Evolutionary conservation across 2,113 vertebrate genomes (phyloP).

Genomic region (Mungos mungo): DNA sequence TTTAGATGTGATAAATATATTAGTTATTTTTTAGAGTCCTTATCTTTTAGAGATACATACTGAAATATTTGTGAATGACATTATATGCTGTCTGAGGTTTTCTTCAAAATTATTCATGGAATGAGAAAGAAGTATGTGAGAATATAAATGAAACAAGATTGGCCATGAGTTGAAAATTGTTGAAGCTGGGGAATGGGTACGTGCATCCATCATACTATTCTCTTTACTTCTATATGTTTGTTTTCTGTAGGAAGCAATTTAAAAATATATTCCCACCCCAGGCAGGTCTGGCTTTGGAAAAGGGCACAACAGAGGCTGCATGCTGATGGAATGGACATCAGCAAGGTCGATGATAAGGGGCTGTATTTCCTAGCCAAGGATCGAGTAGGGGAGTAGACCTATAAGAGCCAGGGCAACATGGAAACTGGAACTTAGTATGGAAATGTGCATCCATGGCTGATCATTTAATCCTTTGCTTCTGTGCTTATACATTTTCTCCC

Average conservation of each 20-base stretch:
- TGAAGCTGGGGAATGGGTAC: background rate
- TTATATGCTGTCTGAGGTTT: background rate
- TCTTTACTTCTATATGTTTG: background rate
- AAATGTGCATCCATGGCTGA: background rate
- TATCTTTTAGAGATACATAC: background rate
- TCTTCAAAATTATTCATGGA: background rate
- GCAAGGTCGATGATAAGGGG: background rate
- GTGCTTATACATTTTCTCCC: background rate
- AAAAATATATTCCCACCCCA: background rate
- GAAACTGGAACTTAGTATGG: background rate
- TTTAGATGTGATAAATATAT: background rate
- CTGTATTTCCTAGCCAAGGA: background rate
- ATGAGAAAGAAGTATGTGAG: background rate
- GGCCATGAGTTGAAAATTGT: background rate
- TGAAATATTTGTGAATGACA: background rate
- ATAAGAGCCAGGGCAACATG: background rate
- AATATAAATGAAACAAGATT: background rate
- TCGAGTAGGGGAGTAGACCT: background rate
- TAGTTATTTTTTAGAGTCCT: background rate
- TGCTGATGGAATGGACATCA: background rate
- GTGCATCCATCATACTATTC: background rate
- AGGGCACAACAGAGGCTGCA: background rate
- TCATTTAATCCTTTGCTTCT: background rate
- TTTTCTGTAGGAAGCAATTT: background rate
- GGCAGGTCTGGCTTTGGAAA: background rate